Evolutionary conservation across 2,888 invertebrate species (phyloP), one percentile per base, ranked within the genome.

Genomic region (Drosophila kambysellisi): DNA sequence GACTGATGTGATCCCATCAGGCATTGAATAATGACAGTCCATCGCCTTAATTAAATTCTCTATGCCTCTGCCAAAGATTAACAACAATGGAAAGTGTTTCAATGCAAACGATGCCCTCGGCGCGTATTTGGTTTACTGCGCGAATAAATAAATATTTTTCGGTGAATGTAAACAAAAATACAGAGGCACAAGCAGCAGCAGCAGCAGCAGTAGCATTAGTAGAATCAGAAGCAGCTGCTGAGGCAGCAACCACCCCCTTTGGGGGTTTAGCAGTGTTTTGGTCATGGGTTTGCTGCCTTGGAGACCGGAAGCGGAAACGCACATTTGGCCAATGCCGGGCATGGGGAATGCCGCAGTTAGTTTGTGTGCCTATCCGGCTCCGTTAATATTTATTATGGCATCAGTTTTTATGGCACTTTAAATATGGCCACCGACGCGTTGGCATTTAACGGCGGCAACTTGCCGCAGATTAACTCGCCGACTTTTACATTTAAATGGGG

Each of bases 141-240:
- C 82, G 86, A 87, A 90, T 90, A 90, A 87, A 90, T 88, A 90
- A 90, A 84, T 82, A 83, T 89, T 75, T 75, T 66, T 75, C 72
- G 58, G 41, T 46, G 41, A 70, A 69, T 69, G 70, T 9, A 29
- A 37, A 29, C 7, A n/a, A 12, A 17, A 33, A 54, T 25, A n/a
- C 59, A 72, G 33, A 65, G 11, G 11, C 33, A 12, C 11, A 12
- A 12, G 33, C 12, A 5, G 35, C 5, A 15, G 43, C 6, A 11
- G n/a, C 25, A 54, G 53, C 15, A 37, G 15, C 3, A 12, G 35
- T 25, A 54, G 53, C 3, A 25, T 6, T 0, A 8, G 29, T 4
- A 3, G 20, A 11, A 33, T 17, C 25, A 11, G 9, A n/a, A 53
- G 25, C 56, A 71, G 20, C 12, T 20, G 7, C 20, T 20, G 1